These are phyloP conservation scores for Heteronetta atricapilla DNA, from an alignment of 2,113 vertebrate genomes.

Conservation along the genomic window DNA sequence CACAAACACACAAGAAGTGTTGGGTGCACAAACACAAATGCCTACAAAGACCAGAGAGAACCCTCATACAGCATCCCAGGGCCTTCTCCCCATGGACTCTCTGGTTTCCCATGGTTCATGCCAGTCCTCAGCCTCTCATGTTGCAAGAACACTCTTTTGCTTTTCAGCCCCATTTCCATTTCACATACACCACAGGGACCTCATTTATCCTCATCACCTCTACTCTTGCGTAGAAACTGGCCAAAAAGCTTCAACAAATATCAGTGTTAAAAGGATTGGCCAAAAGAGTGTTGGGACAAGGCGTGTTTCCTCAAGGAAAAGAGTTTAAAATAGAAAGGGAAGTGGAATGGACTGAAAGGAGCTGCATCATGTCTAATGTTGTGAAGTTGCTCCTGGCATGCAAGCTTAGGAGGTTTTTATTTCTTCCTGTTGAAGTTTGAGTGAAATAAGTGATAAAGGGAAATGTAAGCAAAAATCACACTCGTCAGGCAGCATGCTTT, in stretches of 20 bases:
- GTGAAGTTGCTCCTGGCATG: neutral
- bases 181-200: neutral
- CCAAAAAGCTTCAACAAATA: neutral
- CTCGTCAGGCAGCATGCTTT: neutral
- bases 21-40: neutral
- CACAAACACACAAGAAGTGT: neutral
- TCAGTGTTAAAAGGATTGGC: neutral
- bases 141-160: neutral
- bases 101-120: neutral
- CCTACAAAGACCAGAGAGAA: neutral
- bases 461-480: conserved; percentile 44
- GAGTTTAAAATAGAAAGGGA: neutral
- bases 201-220: neutral
- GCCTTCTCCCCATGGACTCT: neutral
- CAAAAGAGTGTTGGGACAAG: neutral
- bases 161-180: neutral
- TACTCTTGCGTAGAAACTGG: neutral
- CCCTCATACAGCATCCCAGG: neutral
- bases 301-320: neutral
- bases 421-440: conserved; percentile 3
- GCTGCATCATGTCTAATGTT: neutral
- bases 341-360: neutral
- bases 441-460: conserved; percentile 16
- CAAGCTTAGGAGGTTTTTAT: neutral
- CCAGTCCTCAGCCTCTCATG: neutral